These are phyloP conservation scores for Ellobius talpinus DNA, from an alignment of 2,113 vertebrate genomes.

Conservation along the genomic window DNA sequence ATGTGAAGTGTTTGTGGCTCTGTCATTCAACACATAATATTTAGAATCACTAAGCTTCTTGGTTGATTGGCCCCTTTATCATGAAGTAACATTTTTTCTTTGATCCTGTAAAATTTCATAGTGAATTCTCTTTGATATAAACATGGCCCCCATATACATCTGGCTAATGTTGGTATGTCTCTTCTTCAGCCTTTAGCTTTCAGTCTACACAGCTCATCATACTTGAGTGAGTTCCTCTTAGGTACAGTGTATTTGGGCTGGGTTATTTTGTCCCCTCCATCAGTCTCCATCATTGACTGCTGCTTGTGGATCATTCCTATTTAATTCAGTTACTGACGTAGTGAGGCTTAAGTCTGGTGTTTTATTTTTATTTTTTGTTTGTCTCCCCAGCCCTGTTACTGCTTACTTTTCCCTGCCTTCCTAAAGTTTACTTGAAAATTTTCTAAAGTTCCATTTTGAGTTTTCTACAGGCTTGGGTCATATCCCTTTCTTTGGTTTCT, in stretches of 20 bases:
- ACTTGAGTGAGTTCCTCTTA: not conserved
- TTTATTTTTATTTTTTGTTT: not conserved
- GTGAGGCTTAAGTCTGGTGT: not conserved
- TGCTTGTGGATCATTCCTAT: not conserved
- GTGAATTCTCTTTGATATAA: not conserved
- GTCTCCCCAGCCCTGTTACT: not conserved
- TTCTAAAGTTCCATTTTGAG: slow-evolving; percentile 29
- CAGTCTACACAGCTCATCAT: not conserved
- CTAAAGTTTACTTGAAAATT: not conserved
- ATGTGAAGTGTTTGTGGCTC: no score
- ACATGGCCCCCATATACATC: not conserved
- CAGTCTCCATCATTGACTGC: not conserved
- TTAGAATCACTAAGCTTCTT: not conserved
- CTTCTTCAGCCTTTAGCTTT: not conserved
- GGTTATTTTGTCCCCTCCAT: not conserved
- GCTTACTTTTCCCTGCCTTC: not conserved
- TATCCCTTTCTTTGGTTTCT: not conserved
- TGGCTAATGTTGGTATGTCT: not conserved
- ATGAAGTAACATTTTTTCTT: not conserved
- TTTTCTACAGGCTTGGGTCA: not conserved
- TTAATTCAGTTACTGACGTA: not conserved
- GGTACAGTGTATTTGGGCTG: not conserved
- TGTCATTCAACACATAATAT: not conserved
- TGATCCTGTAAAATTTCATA: not conserved
- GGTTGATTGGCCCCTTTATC: not conserved